These are phyloP conservation scores for Trissolcus brochymenae DNA, from an alignment of 2,888 invertebrate species.

Conservation along the genomic window DNA sequence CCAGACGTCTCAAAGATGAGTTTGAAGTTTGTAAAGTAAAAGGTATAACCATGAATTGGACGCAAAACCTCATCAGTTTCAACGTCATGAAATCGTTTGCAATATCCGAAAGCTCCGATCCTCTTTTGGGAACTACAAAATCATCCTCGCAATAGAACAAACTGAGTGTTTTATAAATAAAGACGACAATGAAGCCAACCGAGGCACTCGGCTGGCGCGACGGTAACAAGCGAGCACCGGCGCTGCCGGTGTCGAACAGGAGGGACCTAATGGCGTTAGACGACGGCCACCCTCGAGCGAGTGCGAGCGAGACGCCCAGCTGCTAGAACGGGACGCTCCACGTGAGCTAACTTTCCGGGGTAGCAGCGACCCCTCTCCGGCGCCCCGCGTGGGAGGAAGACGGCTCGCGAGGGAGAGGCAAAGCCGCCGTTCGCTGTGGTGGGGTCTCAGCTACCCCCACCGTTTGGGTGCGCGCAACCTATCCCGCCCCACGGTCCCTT, in stretches of 20 bases:
- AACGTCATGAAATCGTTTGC: too few relatives aligned
- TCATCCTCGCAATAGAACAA: too few relatives aligned
- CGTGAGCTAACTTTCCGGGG: constrained; percentile 59
- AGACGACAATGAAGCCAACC: constrained; percentile 43
- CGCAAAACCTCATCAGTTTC: too few relatives aligned
- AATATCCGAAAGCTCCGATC: too few relatives aligned
- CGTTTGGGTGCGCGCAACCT: constrained; percentile 29
- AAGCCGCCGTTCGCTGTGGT: constrained; percentile 18
- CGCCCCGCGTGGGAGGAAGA: constrained; percentile 6
- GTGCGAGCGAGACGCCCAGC: constrained; percentile 34
- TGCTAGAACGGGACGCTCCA: constrained; percentile 11
- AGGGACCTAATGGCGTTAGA: constrained; percentile 57
- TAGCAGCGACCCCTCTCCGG: constrained; percentile 47
- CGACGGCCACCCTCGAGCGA: constrained; percentile 42
- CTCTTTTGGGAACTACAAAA: too few relatives aligned
- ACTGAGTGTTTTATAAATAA: too few relatives aligned
- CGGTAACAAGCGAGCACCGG: constrained; percentile 43
- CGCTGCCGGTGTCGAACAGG: constrained; percentile 55
- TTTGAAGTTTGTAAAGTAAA: too few relatives aligned
- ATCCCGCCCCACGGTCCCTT: constrained; percentile 25
- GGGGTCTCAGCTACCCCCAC: constrained; percentile 46
- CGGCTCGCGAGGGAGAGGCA: constrained; percentile 38
- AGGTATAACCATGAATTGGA: too few relatives aligned
- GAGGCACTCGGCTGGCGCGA: constrained; percentile 42
- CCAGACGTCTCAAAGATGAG: too few relatives aligned